Evolutionary conservation across 2,113 vertebrate genomes (phyloP), one percentile per base, ranked within the genome.

Genomic region (Columba janthina): DNA sequence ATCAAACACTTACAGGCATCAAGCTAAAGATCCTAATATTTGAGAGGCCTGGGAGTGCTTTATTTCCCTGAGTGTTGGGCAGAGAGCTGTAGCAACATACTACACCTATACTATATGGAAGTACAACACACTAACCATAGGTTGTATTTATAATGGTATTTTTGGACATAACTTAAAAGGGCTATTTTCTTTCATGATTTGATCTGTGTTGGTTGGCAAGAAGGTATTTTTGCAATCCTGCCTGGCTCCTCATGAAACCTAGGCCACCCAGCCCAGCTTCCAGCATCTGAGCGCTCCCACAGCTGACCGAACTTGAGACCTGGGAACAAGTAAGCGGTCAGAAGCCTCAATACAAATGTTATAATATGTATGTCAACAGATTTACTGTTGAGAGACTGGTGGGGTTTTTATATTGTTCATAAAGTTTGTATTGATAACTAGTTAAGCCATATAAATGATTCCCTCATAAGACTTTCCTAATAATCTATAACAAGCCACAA

Each of bases 151-250:
- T 22, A 85, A 60, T 5, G 6, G 25, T 44, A 64, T 78, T 88
- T 81, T 65, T 29, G 10, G n/a, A 72, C 0, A 0, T 29, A 57
- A 56, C 12, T 42, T 71, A 76, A 75, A 79, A 79, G 86, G 69
- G 82, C 54, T 85, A 38, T 91, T 95, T 93, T 93, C 67, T 90
- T 96, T 90, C 77, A 91, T n/a, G 34, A 46, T 91, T 95, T 94
- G 77, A 26, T 96, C 72, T 77, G 50, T 1, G 90, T 90, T 69
- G 80, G 76, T 46, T 16, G 65, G 54, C 87, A 93, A 94, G 44
- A 87, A 90, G 70, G 78, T 89, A 94, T 85, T 92, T 75, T 15
- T 29, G 85, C 84, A 93, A 89, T 88, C 95, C 85, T 94, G 78
- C 60, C 82, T 56, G 9, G 22, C 61, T 92, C 81, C 40, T 53